Percentiles rank a stretch among this genome's conserved stretches.
Conservation (phyloP, 1,140 invertebrate genomes). For the Drosophila orena region DNA sequence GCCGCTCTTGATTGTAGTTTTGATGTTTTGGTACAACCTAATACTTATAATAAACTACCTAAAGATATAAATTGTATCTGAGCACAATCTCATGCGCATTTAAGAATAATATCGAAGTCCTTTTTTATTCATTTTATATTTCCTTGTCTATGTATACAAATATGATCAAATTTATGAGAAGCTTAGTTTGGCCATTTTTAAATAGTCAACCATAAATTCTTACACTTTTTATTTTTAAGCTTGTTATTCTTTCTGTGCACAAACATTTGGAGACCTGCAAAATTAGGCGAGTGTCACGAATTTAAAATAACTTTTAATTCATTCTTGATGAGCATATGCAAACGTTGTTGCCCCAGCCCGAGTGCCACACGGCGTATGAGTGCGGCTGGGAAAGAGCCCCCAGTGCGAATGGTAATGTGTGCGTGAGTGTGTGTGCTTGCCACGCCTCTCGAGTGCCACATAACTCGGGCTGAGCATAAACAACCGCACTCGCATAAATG, state of each 20-base stretch:
- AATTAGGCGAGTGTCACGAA: slow-evolving; percentile 83
- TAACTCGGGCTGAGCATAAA: slow-evolving; percentile 80
- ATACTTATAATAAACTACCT: no score
- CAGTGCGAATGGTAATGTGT: slow-evolving; percentile 15
- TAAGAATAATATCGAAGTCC: no score
- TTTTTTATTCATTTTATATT: no score
- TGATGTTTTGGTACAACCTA: no score
- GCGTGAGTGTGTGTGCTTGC: slow-evolving; percentile 26
- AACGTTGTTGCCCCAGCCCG: slow-evolving; percentile 26
- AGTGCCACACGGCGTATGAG: slow-evolving; percentile 68
- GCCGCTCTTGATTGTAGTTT: no score
- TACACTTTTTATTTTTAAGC: no score
- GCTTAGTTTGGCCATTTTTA: no score
- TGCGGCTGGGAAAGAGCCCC: slow-evolving; percentile 70
- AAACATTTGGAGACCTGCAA: slow-evolving; percentile 54
- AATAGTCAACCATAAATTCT: no score
- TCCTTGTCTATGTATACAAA: no score
- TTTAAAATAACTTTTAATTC: slow-evolving; percentile 84
- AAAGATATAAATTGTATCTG: no score
- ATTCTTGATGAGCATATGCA: slow-evolving; percentile 76
- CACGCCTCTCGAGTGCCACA: slow-evolving; percentile 74
- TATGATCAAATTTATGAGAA: no score
- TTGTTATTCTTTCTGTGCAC: slow-evolving; percentile 9
- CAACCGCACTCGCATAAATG: slow-evolving; percentile 79
- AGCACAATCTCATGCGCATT: no score